These are phyloP conservation scores for Polyergus mexicanus DNA, from an alignment of 1,140 invertebrate species.

Conservation along the genomic window DNA sequence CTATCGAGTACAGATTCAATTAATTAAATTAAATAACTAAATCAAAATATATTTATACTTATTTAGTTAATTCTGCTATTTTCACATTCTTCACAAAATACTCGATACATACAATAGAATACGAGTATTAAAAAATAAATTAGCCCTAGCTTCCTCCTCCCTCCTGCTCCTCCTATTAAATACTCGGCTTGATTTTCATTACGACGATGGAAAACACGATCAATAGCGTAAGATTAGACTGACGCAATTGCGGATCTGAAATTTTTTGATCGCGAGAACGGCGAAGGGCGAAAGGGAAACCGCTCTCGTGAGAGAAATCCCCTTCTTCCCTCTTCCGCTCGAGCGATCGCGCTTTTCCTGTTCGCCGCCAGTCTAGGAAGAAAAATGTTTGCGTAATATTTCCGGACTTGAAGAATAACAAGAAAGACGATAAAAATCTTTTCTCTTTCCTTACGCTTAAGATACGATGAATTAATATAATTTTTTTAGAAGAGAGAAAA, in stretches of 20 bases:
- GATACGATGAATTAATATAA: not conserved
- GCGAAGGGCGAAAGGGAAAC: slow-evolving; percentile 76
- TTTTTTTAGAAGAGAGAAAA: not conserved
- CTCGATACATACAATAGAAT: not conserved
- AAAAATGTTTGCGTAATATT: slow-evolving; percentile 39
- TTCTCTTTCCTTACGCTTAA: not conserved
- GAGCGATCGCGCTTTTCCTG: slow-evolving; percentile 63
- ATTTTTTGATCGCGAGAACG: slow-evolving; percentile 44
- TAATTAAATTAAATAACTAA: not conserved
- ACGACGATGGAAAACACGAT: slow-evolving; percentile 33
- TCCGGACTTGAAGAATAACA: slow-evolving; percentile 12
- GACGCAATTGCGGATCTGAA: slow-evolving; percentile 75
- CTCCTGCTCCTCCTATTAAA: not conserved
- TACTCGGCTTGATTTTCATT: slow-evolving; percentile 17
- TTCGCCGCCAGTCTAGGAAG: not conserved
- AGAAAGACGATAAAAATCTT: not conserved
- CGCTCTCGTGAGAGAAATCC: slow-evolving; percentile 63
- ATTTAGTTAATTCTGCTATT: not conserved
- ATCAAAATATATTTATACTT: not conserved
- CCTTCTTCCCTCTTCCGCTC: slow-evolving; percentile 69
- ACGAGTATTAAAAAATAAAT: slow-evolving; percentile 5
- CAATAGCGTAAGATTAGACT: slow-evolving; percentile 64
- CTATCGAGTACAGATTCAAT: not conserved
- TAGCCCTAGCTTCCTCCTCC: too few species aligned
- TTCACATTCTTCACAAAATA: not conserved